Conservation (phyloP, 1,140 invertebrate species). For the Coenobita brevimanus region DNA sequence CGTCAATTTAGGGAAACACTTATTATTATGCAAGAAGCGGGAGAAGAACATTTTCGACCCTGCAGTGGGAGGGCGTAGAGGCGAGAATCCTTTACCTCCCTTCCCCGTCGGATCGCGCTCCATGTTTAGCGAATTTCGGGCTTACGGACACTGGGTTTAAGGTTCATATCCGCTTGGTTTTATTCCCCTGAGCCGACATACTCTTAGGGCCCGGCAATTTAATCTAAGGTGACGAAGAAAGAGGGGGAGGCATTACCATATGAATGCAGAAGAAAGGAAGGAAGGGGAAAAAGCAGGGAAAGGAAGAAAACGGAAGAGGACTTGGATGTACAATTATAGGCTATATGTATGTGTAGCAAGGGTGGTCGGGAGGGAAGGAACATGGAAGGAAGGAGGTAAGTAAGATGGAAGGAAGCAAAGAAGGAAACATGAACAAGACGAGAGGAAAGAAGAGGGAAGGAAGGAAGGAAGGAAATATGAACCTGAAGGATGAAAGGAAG, state of each 20-base stretch:
- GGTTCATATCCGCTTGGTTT: no score
- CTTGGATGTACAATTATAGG: no score
- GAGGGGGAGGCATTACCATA: constrained; percentile 55
- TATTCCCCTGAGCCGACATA: constrained; percentile 28
- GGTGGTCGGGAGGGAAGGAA: no score
- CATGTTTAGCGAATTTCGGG: neutral
- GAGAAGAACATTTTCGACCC: constrained; percentile 20
- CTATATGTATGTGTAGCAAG: no score
- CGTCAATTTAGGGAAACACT: constrained; percentile 68
- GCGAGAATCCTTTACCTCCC: constrained; percentile 25
- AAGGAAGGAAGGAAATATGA: no score
- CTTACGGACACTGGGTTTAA: no score
- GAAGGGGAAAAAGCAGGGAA: neutral
- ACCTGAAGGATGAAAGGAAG: no score
- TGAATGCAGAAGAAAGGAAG: constrained; percentile 35
- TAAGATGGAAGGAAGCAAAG: no score
- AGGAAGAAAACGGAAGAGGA: neutral
- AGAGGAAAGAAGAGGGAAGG: no score
- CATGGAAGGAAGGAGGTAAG: no score
- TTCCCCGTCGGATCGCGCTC: neutral
- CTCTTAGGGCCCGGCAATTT: constrained; percentile 45
- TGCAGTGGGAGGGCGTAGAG: neutral
- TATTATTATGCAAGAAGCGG: constrained; percentile 54
- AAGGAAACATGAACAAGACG: no score
- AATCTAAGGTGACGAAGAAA: constrained; percentile 57